phyloP scores from a whole-genome alignment of 2,113 vertebrate species.

The Lathamus discolor region DNA sequence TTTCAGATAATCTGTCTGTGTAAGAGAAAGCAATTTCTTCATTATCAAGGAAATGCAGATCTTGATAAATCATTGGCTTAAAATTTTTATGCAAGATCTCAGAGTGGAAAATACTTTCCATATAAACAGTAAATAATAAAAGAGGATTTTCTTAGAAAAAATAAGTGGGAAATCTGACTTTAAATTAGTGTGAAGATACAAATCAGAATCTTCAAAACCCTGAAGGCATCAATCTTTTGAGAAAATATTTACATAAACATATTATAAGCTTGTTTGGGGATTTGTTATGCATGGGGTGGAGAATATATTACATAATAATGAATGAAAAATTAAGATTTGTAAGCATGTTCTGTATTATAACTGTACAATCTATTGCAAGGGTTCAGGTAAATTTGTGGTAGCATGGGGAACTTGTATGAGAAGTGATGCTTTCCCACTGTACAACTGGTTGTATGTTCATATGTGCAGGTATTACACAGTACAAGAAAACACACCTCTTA shows the following conservation, averaged over 20 bases:
- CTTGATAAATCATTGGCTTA: slow-evolving; percentile 15
- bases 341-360: background rate
- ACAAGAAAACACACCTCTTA: background rate
- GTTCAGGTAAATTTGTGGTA: background rate
- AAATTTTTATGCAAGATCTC: slow-evolving; percentile 15
- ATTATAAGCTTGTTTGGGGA: slow-evolving; percentile 6
- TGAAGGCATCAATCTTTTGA: slow-evolving; percentile 39
- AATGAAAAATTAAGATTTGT: slow-evolving; percentile 10
- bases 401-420: background rate
- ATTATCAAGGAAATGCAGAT: background rate
- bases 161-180: slow-evolving; percentile 1
- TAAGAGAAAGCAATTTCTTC: background rate
- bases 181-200: background rate
- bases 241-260: slow-evolving; percentile 46
- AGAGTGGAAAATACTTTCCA: slow-evolving; percentile 8
- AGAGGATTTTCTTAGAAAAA: slow-evolving; percentile 11
- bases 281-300: background rate
- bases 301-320: background rate
- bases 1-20: background rate
- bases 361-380: background rate
- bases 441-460: background rate
- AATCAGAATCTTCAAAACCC: slow-evolving; percentile 26
- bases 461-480: background rate
- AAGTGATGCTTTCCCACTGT: background rate
- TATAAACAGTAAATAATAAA: slow-evolving; percentile 39